These are phyloP conservation scores for Drosophila subsilvestris DNA, from an alignment of 2,888 invertebrate species.

Conservation along the genomic window DNA sequence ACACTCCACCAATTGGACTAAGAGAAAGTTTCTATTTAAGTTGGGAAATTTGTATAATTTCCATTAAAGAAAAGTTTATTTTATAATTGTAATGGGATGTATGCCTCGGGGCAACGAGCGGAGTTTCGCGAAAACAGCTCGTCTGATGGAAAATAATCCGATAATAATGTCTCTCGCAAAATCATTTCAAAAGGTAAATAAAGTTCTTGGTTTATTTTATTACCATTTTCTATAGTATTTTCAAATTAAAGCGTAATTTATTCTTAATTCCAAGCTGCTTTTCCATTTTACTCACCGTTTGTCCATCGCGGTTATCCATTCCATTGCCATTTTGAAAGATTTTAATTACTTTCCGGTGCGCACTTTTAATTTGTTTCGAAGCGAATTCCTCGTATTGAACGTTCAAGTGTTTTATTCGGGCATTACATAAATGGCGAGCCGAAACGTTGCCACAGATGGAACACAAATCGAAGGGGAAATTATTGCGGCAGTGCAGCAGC, in stretches of 20 bases:
- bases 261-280: background rate
- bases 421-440: slow-evolving; percentile 15
- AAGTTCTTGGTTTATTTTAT: background rate
- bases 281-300: slow-evolving; percentile 83
- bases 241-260: background rate
- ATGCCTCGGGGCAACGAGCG: background rate
- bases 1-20: background rate
- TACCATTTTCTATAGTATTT: background rate
- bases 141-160: background rate
- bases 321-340: slow-evolving; percentile 84
- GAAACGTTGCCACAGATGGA: slow-evolving; percentile 39
- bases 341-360: slow-evolving; percentile 3
- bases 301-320: slow-evolving; percentile 86
- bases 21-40: slow-evolving; percentile 14
- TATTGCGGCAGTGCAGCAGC: slow-evolving; percentile 4
- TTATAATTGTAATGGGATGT: background rate
- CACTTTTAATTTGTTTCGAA: slow-evolving; percentile 14
- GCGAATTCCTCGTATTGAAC: slow-evolving; percentile 13
- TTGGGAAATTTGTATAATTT: slow-evolving; percentile 8
- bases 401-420: slow-evolving; percentile 11
- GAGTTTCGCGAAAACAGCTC: too few relatives aligned
- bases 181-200: background rate
- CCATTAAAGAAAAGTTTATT: slow-evolving; percentile 16
- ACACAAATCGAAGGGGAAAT: slow-evolving; percentile 43
- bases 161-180: too few relatives aligned